Base-by-base conservation (phyloP, 2,797 vertebrate species). In the Siniperca undulata region DNA sequence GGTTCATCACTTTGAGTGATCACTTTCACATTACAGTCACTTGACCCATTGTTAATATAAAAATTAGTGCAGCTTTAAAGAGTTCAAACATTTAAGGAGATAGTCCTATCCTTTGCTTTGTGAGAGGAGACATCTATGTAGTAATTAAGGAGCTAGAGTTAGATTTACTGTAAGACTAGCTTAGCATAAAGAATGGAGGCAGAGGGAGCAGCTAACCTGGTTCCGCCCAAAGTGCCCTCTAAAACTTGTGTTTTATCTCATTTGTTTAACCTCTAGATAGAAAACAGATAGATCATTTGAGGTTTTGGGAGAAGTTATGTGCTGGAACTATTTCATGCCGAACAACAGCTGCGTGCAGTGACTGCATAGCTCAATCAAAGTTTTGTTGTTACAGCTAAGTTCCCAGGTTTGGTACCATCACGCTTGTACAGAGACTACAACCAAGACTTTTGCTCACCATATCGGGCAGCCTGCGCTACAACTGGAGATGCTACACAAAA, bases 1-100 rank as follows among this genome's bases (percentile, higher is more conserved):
- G 17, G 59, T 62, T 77, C 36, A 67, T 78, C 56, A 56, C 40
- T 80, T 27, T 27, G 22, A 17, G 10, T 11, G 4, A 62, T 60
- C 48, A 10, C 59, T 60, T 58, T 70, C 75, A 61, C 66, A 42
- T 77, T 52, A 40, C 24, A 74, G 56, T 44, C 71, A 61, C 66
- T 61, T 71, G 44, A 71, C 60, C 74, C 75, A 2, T 34, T 74
- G 22, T 64, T 69, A 30, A 40, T 62, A 34, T 38, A 40, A 72
- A 27, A 50, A 74, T 77, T 61, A 62, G 48, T 0, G 12, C 30
- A 53, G 30, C 53, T 81, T 69, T 34, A 59, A 42, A 52, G 42
- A 44, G 50, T 58, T 30, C n/a, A 55, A 70, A 70, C 34, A 48
- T 70, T 65, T 42, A 16, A 52, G 17, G 13, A 65, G 44, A 58